These are phyloP conservation scores for Atrichornis clamosus DNA, from an alignment of 2,113 vertebrate species.

Conservation along the genomic window DNA sequence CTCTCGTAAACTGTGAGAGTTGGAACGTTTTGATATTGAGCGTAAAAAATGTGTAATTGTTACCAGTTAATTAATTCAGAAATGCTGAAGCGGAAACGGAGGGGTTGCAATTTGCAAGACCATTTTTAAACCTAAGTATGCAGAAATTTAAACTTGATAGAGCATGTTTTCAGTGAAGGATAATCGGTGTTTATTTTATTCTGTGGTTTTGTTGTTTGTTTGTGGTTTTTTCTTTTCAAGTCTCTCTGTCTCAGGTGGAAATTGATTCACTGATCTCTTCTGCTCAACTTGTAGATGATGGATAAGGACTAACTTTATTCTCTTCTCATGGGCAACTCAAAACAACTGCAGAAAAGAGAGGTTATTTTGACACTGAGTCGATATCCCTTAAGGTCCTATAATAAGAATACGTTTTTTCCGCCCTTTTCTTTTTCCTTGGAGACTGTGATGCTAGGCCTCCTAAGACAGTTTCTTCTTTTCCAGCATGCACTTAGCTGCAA, in stretches of 20 bases:
- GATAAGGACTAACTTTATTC: neutral
- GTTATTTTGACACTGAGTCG: neutral
- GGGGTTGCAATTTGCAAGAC: neutral
- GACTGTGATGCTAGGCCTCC: accelerated
- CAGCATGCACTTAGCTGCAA: neutral
- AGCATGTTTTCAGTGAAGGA: neutral
- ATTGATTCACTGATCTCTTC: neutral
- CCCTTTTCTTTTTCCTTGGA: accelerated
- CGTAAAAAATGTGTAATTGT: accelerated
- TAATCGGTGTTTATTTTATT: neutral
- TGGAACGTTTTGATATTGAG: neutral
- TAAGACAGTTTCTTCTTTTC: neutral
- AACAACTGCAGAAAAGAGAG: neutral
- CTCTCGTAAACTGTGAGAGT: neutral
- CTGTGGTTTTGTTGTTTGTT: neutral
- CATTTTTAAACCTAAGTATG: neutral
- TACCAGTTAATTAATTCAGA: neutral
- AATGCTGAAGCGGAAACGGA: neutral
- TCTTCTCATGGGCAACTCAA: accelerated
- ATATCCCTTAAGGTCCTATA: neutral
- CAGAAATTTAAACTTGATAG: neutral
- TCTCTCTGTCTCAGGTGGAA: neutral
- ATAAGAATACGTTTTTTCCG: accelerated
- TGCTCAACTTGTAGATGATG: neutral
- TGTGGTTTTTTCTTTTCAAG: neutral